A percentile compares a stretch with the other conserved stretches of the same genome.
Conservation (phyloP, 2,888 invertebrate species). For the Volucella zonaria region DNA sequence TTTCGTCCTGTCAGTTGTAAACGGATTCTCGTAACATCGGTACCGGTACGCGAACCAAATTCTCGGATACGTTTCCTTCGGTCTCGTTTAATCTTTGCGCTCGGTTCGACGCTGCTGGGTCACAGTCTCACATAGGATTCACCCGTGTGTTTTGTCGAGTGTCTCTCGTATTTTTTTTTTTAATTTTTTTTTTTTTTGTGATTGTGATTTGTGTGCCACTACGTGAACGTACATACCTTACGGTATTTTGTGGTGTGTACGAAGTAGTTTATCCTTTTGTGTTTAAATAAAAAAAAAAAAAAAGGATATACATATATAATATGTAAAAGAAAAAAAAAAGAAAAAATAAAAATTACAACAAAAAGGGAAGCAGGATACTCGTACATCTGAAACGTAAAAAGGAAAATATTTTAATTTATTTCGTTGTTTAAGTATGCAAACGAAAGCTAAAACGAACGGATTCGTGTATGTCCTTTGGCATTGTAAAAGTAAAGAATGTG, state of each 20-base stretch:
- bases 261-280: slow-evolving; percentile 34
- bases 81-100: slow-evolving; percentile 51
- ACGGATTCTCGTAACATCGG: slow-evolving; percentile 73
- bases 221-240: slow-evolving; percentile 33
- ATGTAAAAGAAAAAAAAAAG: no score
- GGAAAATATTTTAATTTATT: slow-evolving; percentile 67
- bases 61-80: slow-evolving; percentile 46
- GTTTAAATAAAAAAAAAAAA: neutral
- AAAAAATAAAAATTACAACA: no score
- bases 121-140: slow-evolving; percentile 26
- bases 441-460: slow-evolving; percentile 39
- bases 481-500: slow-evolving; percentile 61
- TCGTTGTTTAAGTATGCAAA: slow-evolving; percentile 41
- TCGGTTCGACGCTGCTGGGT: slow-evolving; percentile 21
- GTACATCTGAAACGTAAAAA: slow-evolving; percentile 37
- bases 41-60: slow-evolving; percentile 59
- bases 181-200: slow-evolving; percentile 21
- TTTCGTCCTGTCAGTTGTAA: slow-evolving; percentile 73
- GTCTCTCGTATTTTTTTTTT: neutral
- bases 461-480: slow-evolving; percentile 55
- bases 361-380: no score
- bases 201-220: slow-evolving; percentile 50
- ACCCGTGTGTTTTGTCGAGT: slow-evolving; percentile 4
- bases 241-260: slow-evolving; percentile 23
- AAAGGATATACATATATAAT: neutral